Conservation (phyloP, 2,888 invertebrate genomes). For the Didymodactylos carnosus region DNA sequence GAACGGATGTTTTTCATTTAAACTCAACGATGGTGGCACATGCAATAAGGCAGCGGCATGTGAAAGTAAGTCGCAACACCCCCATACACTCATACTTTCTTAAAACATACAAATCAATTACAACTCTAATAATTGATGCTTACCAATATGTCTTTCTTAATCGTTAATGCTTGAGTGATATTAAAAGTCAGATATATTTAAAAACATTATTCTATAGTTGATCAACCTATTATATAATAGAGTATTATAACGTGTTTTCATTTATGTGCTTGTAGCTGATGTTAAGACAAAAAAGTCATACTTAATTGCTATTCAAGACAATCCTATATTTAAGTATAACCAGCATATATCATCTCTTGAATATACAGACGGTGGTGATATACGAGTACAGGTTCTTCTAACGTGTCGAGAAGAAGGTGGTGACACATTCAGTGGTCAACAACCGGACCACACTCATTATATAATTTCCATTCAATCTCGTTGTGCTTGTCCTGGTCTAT, state of each 20-base stretch:
- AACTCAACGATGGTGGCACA: background rate
- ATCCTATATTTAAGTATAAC: background rate
- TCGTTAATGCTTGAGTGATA: too few species aligned
- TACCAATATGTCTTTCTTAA: too few species aligned
- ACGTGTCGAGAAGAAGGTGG: background rate
- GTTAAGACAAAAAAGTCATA: background rate
- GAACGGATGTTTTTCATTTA: background rate
- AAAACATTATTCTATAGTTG: too few species aligned
- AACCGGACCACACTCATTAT: background rate
- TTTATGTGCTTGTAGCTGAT: background rate
- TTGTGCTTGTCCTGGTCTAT: background rate
- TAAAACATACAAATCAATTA: too few species aligned
- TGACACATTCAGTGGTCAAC: background rate
- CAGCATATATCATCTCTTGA: background rate
- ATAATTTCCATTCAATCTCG: background rate
- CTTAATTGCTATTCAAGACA: background rate
- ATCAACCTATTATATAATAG: too few species aligned
- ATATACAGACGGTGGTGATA: background rate
- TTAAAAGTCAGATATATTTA: too few species aligned
- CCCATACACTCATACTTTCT: too few species aligned
- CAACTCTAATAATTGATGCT: too few species aligned
- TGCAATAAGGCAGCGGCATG: background rate
- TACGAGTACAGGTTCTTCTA: background rate
- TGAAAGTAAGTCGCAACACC: background rate
- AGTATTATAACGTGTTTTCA: too few species aligned